Evolutionary conservation across 2,888 invertebrate genomes (phyloP).

Genomic region (Drosophila affinis): DNA sequence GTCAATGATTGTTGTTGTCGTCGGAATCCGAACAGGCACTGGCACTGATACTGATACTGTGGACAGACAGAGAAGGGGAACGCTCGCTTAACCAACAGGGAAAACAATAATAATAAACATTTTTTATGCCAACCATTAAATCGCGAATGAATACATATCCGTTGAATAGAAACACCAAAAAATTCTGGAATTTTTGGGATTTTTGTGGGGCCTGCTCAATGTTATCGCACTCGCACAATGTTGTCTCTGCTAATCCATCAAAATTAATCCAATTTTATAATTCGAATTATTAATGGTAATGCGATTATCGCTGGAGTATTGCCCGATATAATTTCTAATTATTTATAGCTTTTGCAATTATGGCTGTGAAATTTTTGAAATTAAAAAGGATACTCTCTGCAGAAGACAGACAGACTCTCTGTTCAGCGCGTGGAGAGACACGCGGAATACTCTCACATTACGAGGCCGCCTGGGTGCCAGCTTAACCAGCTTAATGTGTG

Average conservation of each 20-base stretch:
- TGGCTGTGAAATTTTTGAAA: background rate
- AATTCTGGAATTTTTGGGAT: constrained; percentile 1
- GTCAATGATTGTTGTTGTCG: constrained; percentile 42
- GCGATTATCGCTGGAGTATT: constrained; percentile 25
- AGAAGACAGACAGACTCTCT: too few relatives aligned
- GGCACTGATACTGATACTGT: too few relatives aligned
- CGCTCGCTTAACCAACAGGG: background rate
- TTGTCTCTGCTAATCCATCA: constrained; percentile 18
- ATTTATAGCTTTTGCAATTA: constrained; percentile 19
- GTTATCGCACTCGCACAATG: background rate
- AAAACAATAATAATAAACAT: constrained; percentile 43
- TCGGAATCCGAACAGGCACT: background rate
- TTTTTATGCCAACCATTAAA: constrained; percentile 22
- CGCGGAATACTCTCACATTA: too few relatives aligned
- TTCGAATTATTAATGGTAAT: constrained; percentile 34
- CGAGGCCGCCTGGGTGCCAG: too few relatives aligned
- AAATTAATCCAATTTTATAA: constrained; percentile 35
- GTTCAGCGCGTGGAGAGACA: too few relatives aligned
- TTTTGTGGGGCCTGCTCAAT: background rate
- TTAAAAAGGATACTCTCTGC: too few relatives aligned
- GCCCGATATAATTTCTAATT: constrained; percentile 22
- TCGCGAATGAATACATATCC: constrained; percentile 14
- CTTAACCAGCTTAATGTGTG: background rate
- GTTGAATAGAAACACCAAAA: background rate
- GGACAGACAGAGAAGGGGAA: constrained; percentile 5